Evolutionary conservation across 2,113 vertebrate species (phyloP).

Genomic region (Cryptotis parvus): DNA sequence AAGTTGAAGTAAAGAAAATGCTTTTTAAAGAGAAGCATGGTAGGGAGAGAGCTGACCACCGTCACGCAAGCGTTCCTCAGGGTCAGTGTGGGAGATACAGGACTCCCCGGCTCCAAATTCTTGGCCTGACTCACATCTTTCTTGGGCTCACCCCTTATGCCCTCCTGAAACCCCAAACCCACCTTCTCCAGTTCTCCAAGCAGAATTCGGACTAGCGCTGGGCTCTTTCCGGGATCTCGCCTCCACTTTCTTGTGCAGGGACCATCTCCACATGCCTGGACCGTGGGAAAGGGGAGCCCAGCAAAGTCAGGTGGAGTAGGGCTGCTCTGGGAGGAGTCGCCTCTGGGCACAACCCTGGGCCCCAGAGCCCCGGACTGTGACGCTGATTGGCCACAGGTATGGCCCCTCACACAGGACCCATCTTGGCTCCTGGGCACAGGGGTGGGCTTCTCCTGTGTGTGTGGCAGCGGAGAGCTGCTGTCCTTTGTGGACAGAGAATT

Average conservation of each 20-base stretch:
- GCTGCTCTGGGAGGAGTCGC: too few relatives aligned
- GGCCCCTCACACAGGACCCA: rapidly evolving
- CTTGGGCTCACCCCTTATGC: not conserved
- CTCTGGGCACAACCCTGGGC: not conserved
- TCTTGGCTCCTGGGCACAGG: not conserved
- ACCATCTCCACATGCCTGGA: constrained; percentile 96
- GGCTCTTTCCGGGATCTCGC: constrained; percentile 89
- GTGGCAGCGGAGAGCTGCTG: too few relatives aligned
- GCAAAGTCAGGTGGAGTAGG: not conserved
- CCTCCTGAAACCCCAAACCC: not conserved
- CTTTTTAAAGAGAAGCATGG: not conserved
- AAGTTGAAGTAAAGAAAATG: not conserved
- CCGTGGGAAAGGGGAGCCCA: constrained; percentile 15
- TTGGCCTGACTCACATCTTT: not conserved
- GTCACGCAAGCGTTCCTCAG: rapidly evolving
- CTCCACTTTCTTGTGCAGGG: constrained; percentile 94
- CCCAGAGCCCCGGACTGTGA: not conserved
- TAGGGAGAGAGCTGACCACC: not conserved
- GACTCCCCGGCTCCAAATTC: rapidly evolving
- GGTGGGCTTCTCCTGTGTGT: not conserved
- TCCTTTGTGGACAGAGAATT: not conserved
- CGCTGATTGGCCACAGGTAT: not conserved
- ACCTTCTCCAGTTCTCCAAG: constrained; percentile 96
- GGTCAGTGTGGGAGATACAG: not conserved
- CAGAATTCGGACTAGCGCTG: constrained; percentile 90